These are phyloP conservation scores for Natrix natrix DNA, from an alignment of 2,797 vertebrate genomes.

Conservation along the genomic window DNA sequence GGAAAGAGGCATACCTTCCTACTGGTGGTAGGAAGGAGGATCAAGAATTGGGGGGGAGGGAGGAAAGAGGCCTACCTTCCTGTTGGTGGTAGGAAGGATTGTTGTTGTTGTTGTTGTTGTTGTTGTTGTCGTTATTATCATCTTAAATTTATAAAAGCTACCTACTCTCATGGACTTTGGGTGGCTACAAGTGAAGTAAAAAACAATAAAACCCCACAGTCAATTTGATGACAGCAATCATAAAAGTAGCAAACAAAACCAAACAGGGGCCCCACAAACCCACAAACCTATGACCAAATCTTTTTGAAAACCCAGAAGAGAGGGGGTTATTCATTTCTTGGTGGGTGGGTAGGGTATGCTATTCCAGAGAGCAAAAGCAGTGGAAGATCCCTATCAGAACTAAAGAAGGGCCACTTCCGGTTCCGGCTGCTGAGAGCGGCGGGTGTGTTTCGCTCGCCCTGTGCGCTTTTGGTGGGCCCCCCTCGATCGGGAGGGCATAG, in stretches of 20 bases:
- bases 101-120: no score
- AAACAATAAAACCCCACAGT: not conserved
- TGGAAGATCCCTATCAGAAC: not conserved
- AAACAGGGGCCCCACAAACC: not conserved
- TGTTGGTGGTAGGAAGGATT: no score
- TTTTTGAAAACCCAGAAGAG: not conserved
- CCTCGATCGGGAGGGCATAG: no score
- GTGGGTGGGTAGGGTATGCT: not conserved
- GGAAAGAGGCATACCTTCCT: no score
- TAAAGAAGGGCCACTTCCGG: no score
- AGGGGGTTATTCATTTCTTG: not conserved
- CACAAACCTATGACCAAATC: not conserved
- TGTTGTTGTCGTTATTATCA: not conserved
- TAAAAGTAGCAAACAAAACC: not conserved
- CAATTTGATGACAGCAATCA: not conserved
- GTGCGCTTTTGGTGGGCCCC: no score
- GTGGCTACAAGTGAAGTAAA: not conserved
- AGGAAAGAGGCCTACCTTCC: no score
- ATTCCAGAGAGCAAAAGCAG: not conserved
- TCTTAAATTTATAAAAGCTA: not conserved
- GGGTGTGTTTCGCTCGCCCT: no score
- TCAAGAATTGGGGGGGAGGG: no score
- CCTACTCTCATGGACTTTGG: not conserved
- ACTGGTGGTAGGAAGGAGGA: no score
- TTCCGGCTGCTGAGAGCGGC: no score